These are phyloP conservation scores for Acrossocheilus fasciatus DNA, from an alignment of 2,797 vertebrate species.

Conservation along the genomic window DNA sequence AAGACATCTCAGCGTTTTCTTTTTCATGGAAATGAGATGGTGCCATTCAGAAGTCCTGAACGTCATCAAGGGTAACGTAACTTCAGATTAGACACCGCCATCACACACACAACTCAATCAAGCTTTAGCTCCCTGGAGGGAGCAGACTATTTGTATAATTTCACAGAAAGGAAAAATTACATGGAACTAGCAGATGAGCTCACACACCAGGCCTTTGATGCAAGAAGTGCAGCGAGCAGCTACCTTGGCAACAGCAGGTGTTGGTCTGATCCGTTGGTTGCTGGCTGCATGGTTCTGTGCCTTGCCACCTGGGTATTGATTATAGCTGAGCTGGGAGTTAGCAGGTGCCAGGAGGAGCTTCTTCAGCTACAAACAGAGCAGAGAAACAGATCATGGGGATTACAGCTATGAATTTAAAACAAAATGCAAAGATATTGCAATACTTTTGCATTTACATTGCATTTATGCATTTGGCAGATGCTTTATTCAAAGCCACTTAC, in stretches of 20 bases:
- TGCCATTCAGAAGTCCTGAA: neutral
- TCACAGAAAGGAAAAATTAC: slow-evolving; percentile 39
- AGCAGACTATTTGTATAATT: slow-evolving; percentile 33
- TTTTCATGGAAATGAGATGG: slow-evolving; percentile 28
- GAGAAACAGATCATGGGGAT: slow-evolving; percentile 30
- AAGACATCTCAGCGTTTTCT: neutral
- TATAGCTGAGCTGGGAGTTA: slow-evolving; percentile 99
- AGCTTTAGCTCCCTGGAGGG: slow-evolving; percentile 25
- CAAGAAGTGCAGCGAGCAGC: slow-evolving; percentile 67
- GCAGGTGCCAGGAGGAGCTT: slow-evolving; percentile 98
- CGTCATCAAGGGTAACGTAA: neutral
- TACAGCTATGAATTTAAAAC: neutral
- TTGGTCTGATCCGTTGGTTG: slow-evolving; percentile 97
- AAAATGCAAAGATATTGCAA: neutral
- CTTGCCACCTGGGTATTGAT: slow-evolving; percentile 98
- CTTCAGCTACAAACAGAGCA: slow-evolving; percentile 87
- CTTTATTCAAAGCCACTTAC: neutral
- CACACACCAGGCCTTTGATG: slow-evolving; percentile 44
- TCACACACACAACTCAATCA: slow-evolving; percentile 16
- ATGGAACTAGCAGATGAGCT: slow-evolving; percentile 23
- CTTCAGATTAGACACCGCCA: slow-evolving; percentile 4
- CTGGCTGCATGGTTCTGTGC: slow-evolving; percentile 95
- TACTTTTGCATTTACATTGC: neutral
- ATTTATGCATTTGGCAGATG: slow-evolving; percentile 6
- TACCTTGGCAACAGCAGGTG: slow-evolving; percentile 97